phyloP scores from a whole-genome alignment of 1,140 invertebrate genomes.

The Scaptodrosophila lebanonensis region DNA sequence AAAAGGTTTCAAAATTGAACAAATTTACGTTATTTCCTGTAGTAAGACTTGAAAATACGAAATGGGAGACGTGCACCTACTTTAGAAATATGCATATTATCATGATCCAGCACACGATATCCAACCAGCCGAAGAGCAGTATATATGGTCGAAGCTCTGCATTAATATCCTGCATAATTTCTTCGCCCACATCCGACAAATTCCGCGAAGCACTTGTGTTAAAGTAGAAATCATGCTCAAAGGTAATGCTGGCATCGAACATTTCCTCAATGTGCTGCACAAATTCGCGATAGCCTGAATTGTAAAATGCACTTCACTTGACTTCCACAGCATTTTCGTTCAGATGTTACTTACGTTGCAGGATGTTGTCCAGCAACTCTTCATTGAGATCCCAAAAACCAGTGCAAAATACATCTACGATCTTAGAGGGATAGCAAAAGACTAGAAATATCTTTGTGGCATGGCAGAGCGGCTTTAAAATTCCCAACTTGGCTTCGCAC shows the following conservation, averaged over 20 bases:
- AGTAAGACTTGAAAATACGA: too few relatives aligned
- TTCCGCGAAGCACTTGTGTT: constrained; percentile 80
- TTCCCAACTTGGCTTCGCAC: constrained; percentile 80
- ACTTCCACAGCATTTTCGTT: too few relatives aligned
- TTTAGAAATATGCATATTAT: constrained; percentile 50
- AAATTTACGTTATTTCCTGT: too few relatives aligned
- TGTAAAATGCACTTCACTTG: too few relatives aligned
- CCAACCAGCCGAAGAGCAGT: constrained; percentile 35
- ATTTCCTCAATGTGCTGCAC: constrained; percentile 81
- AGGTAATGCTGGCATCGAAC: constrained; percentile 83
- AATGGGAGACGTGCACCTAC: constrained; percentile 20
- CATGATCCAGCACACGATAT: constrained; percentile 45
- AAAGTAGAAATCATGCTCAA: constrained; percentile 83
- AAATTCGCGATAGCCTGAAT: constrained; percentile 37
- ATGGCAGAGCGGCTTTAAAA: constrained; percentile 81
- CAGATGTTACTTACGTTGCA: constrained; percentile 20
- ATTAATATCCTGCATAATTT: constrained; percentile 80
- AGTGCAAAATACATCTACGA: constrained; percentile 82
- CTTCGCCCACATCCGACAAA: constrained; percentile 78
- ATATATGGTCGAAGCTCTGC: constrained; percentile 77
- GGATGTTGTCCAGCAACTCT: constrained; percentile 80
- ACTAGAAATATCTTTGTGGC: constrained; percentile 80
- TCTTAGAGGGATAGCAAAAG: constrained; percentile 83
- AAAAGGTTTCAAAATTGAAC: too few relatives aligned
- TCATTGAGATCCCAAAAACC: constrained; percentile 82